A percentile compares a stretch with the other conserved stretches of the same genome.
Conservation (phyloP, 2,113 vertebrate genomes). For the Petaurus breviceps region DNA sequence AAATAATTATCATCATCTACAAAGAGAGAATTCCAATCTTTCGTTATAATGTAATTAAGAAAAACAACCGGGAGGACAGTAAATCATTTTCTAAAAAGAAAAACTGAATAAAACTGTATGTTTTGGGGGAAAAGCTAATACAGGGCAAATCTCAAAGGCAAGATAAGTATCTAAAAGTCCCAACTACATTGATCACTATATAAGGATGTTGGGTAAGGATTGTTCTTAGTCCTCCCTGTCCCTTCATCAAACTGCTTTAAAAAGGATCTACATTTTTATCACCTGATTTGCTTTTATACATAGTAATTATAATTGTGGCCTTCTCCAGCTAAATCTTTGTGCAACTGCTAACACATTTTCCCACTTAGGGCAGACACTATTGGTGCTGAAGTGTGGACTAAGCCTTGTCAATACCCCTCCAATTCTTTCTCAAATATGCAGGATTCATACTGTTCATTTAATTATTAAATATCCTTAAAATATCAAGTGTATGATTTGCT, state of each 20-base stretch:
- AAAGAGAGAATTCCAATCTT: not conserved
- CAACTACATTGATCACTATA: conserved; percentile 20
- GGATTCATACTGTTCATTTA: conserved; percentile 65
- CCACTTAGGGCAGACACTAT: conserved; percentile 55
- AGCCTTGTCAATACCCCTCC: conserved; percentile 63
- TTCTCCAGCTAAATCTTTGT: conserved; percentile 51
- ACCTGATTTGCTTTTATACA: conserved; percentile 64
- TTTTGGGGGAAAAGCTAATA: conserved; percentile 27
- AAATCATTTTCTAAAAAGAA: not conserved
- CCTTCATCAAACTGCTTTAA: conserved; percentile 62
- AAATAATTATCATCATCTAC: not conserved
- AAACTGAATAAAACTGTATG: conserved; percentile 36
- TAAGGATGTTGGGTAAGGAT: not conserved
- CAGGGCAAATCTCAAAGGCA: conserved; percentile 38
- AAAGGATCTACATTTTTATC: conserved; percentile 63
- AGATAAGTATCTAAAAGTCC: conserved; percentile 1
- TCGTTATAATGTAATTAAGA: not conserved
- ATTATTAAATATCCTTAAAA: conserved; percentile 77
- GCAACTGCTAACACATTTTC: conserved; percentile 32
- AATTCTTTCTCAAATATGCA: conserved; percentile 61
- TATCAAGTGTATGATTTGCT: conserved; percentile 65
- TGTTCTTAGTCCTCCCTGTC: conserved; percentile 41
- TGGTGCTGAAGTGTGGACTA: conserved; percentile 54
- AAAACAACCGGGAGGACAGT: not conserved
- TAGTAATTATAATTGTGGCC: conserved; percentile 63